Base-by-base conservation (phyloP, 2,797 vertebrate genomes). In the Enteromius afrohamiltoni region DNA sequence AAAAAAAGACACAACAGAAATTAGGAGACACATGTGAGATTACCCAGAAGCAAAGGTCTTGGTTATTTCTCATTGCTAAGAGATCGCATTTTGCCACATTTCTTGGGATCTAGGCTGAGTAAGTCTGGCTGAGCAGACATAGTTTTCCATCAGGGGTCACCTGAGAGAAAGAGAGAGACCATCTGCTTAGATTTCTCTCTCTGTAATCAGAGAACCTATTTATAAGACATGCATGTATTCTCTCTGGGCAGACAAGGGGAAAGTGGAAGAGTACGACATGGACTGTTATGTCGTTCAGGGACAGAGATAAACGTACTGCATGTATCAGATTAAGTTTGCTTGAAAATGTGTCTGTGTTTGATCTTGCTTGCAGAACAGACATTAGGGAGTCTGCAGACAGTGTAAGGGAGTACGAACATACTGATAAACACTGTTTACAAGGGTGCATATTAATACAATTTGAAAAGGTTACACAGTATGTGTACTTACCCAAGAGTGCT, bases 81-180 rank as follows among this genome's bases (percentile, higher is more conserved):
- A 34, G 60, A 49, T 49, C 77, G 14, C 9, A 77, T 64, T 62
- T 64, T 14, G 40, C 45, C 37, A 77, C 40, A 29, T 60, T 47
- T 49, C 26, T 65, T 29, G 47, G 71, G 26, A 53, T 17, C 69
- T 64, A 62, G 85, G 81, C 86, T 86, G 16, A 62, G 83, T 68
- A 16, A 31, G 62, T 80, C 26, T 67, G 76, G 83, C 86, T 90
- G 84, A 79, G 73, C 70, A 80, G 75, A 83, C 88, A 89, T 90
- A 91, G 83, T 92, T 93, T 93, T 92, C 91, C 90, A 91, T 92
- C 88, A 89, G 74, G 45, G 40, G 60, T 58, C 76, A 79, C 58
- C 45, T 83, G 51, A 75, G 60, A 62, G 45, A 47, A 73, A 71
- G 79, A 83, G 37, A 23, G 68, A 75, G 75, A n/a, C 79, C 69